Evolutionary conservation across 2,888 invertebrate genomes (phyloP), one percentile per base, ranked within the genome.

Genomic region (Ochropleura plecta): DNA sequence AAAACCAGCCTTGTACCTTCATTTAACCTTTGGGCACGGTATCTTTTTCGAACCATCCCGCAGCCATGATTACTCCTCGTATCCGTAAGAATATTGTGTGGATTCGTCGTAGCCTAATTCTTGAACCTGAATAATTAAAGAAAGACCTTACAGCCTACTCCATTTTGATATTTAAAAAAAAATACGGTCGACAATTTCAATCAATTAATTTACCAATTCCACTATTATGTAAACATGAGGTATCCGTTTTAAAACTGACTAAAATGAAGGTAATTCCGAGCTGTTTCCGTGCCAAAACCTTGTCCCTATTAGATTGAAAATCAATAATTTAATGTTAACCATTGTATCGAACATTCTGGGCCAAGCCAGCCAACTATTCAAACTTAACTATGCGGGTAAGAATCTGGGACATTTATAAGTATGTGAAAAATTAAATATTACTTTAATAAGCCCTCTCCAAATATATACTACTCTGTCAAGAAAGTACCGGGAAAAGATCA

Each of bases 221-320:
- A 49, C 16, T 30, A 48, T 14, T 30, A 57, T 0, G 49, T 42
- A 72, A 20, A 53, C 46, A 48, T 53, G 46, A 20, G 6, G 18
- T 67, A 78, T 79, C 79, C 83, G 66, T 59, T 78, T 8, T 63
- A 82, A 78, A 78, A 53, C 57, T 57, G 20, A 49, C 30, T 57
- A 48, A 53, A 63, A n/a, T 63, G 40, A 70, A 80, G 79, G 71
- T 72, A 69, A 80, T 62, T 62, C 30, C 5, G 49, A 62, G 20
- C 40, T 62, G 20, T 48, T 62, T 79, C 80, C 62, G 80, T 73
- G 69, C 42, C 18, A 73, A 70, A 79, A 72, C 84, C 83, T 79
- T 69, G 84, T 42, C 42, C 76, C 7, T 63, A 64, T 73, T 66
- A 14, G 20, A 46, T 48, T 46, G 20, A 20, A 51, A 64, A 12